A percentile compares a stretch with the other conserved stretches of the same genome.
phyloP scores from a whole-genome alignment of 2,888 invertebrate species.

The Darwinula stevensoni region DNA sequence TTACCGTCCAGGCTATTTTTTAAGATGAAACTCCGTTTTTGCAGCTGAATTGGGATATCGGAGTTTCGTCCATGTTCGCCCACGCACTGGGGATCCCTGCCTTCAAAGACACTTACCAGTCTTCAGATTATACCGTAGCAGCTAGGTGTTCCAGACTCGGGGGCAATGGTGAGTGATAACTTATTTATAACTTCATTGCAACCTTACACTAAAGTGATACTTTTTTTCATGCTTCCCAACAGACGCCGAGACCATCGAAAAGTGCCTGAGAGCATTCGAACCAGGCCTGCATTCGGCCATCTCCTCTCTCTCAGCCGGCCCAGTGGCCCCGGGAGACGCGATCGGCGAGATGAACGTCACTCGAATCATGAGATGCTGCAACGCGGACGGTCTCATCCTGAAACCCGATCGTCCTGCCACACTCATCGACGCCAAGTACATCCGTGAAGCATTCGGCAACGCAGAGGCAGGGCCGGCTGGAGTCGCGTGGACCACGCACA shows the following conservation, averaged over 20 bases:
- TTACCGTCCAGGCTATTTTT: no score
- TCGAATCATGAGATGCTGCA: not conserved
- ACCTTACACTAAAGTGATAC: no score
- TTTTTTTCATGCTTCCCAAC: no score
- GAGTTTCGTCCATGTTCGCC: slow-evolving; percentile 3
- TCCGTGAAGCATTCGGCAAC: not conserved
- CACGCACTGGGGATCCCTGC: slow-evolving; percentile 1
- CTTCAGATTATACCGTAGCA: not conserved
- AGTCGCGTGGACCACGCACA: not conserved
- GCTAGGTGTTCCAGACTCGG: not conserved
- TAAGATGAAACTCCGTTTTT: no score
- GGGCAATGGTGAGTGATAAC: no score
- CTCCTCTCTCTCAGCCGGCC: not conserved
- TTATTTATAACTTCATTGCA: no score
- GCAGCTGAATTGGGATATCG: slow-evolving; percentile 5
- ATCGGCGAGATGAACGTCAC: not conserved
- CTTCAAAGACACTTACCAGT: slow-evolving; percentile 5
- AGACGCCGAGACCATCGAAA: no score
- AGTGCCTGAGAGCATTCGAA: not conserved
- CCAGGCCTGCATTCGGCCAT: not conserved
- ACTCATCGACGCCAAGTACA: not conserved
- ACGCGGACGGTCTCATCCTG: not conserved
- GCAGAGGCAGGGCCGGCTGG: not conserved
- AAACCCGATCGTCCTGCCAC: slow-evolving; percentile 1
- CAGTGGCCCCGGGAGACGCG: not conserved